phyloP scores from a whole-genome alignment of 2,888 invertebrate genomes.

The Anthrax anthrax region DNA sequence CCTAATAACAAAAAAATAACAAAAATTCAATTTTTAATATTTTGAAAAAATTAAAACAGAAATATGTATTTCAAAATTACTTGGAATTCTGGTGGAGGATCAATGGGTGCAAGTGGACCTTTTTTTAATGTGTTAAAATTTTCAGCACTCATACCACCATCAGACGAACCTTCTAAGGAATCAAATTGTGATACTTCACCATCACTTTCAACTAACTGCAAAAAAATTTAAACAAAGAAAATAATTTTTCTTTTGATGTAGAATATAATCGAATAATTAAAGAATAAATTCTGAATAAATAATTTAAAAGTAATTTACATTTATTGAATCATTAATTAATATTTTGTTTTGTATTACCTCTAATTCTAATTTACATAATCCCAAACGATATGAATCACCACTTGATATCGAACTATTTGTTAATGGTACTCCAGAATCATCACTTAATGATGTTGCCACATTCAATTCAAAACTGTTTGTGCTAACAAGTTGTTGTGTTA shows the following conservation, averaged over 20 bases:
- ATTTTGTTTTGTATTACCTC: conserved; percentile 20
- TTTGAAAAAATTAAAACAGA: background rate
- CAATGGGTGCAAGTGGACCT: conserved; percentile 57
- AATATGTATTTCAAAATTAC: conserved; percentile 24
- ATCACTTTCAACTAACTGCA: conserved; percentile 66
- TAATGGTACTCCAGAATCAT: conserved; percentile 33
- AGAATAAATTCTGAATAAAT: background rate
- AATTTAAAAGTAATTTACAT: background rate
- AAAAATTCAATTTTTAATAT: background rate
- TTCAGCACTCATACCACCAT: conserved; percentile 61
- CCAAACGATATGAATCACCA: conserved; percentile 32
- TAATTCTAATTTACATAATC: conserved; percentile 33
- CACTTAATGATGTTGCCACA: conserved; percentile 31
- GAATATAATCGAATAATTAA: too few species aligned
- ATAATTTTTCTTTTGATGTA: background rate
- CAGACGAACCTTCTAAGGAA: conserved; percentile 57
- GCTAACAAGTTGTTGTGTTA: conserved; percentile 26
- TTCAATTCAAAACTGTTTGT: conserved; percentile 34
- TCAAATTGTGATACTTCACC: conserved; percentile 69
- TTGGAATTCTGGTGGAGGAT: conserved; percentile 77
- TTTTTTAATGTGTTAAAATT: conserved; percentile 73
- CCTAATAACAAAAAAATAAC: conserved; percentile 16
- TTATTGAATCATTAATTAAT: too few species aligned
- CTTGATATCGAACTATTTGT: conserved; percentile 35
- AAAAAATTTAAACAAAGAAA: background rate